Percentiles rank a stretch among this genome's conserved stretches.
Evolutionary conservation across 2,888 invertebrate species (phyloP).

Genomic region (Apomyelois bistriatella): DNA sequence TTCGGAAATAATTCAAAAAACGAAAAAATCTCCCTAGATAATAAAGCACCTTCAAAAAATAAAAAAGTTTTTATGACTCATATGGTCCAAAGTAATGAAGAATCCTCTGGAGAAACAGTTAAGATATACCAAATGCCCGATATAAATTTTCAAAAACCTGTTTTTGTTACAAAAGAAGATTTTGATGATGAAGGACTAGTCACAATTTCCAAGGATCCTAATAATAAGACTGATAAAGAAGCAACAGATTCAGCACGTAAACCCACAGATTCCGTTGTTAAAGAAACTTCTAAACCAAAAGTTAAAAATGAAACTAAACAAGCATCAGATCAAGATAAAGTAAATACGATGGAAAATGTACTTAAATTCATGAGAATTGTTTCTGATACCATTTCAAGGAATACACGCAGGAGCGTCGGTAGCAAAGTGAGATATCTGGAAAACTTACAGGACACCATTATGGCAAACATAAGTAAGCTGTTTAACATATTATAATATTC

Average conservation of each 20-base stretch:
- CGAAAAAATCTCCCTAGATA: not conserved
- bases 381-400: constrained; percentile 58
- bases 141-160: constrained; percentile 1
- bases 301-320: constrained; percentile 6
- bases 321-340: constrained; percentile 23
- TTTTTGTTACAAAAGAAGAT: constrained; percentile 13
- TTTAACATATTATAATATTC: constrained; percentile 2
- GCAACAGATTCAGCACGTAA: constrained; percentile 5
- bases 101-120: not conserved
- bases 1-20: not conserved
- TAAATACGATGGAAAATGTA: constrained; percentile 45
- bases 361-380: constrained; percentile 56
- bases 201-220: not conserved
- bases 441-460: constrained; percentile 78
- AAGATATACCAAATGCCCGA: constrained; percentile 13
- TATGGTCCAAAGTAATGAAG: not conserved
- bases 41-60: not conserved
- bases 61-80: not conserved
- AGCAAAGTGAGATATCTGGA: constrained; percentile 81
- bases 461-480: constrained; percentile 83
- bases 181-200: constrained; percentile 9
- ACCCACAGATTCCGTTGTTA: not conserved
- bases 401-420: constrained; percentile 58
- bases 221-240: not conserved
- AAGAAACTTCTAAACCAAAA: constrained; percentile 5